A percentile compares a stretch with the other conserved stretches of the same genome.
phyloP scores from a whole-genome alignment of 2,888 invertebrate genomes.

The Drosophila dives region DNA sequence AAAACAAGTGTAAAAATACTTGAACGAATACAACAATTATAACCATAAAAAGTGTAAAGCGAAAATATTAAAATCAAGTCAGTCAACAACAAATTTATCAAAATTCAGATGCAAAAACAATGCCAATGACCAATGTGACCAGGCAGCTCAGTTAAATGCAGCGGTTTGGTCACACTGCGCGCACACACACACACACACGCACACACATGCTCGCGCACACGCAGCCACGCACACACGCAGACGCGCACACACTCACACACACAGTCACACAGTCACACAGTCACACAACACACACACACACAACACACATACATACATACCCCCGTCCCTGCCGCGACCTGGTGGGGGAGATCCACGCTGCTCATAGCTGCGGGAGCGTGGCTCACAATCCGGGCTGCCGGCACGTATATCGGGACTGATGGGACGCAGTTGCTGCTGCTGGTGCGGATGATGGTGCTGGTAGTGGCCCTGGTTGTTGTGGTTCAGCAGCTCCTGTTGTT shows the following conservation, averaged over 20 bases:
- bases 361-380: conserved; percentile 89
- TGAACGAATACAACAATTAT: background rate
- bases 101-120: background rate
- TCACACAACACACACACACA: background rate
- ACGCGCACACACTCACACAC: too few species aligned
- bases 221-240: background rate
- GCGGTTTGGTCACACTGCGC: conserved; percentile 1
- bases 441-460: conserved; percentile 33
- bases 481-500: conserved; percentile 57
- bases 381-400: conserved; percentile 86
- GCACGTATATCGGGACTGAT: conserved; percentile 84
- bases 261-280: fast-evolving
- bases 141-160: background rate
- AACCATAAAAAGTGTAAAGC: background rate
- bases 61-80: background rate
- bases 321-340: conserved; percentile 57
- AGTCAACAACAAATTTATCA: background rate
- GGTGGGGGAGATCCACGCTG: conserved; percentile 84
- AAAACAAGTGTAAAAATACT: conserved; percentile 1
- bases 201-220: background rate
- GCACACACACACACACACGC: background rate
- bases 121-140: background rate
- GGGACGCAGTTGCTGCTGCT: conserved; percentile 78
- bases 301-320: conserved; percentile 57
- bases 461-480: background rate